Evolutionary conservation across 2,113 vertebrate species (phyloP).

Genomic region (Catharus bicknelli): DNA sequence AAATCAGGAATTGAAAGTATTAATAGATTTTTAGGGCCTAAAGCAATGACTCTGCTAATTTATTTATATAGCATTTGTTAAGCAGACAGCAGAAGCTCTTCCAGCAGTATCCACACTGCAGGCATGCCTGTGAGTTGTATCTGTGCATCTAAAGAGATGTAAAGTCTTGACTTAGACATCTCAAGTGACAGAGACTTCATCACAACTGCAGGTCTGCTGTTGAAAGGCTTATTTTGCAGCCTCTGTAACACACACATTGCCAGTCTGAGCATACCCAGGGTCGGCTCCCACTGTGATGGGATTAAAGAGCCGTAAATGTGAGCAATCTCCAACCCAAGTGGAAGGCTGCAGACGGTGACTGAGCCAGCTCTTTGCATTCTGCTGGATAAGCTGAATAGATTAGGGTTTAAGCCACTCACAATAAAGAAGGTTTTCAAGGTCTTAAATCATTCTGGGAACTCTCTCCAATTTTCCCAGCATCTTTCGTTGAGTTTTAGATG

Average conservation of each 20-base stretch:
- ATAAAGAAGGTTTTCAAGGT: background rate
- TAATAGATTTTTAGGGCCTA: slow-evolving; percentile 54
- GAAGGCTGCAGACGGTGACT: background rate
- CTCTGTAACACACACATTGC: background rate
- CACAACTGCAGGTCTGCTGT: slow-evolving; percentile 5
- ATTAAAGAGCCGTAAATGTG: slow-evolving; percentile 39
- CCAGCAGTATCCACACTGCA: background rate
- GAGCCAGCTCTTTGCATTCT: slow-evolving; percentile 21
- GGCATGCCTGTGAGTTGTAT: background rate
- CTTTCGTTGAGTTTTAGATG: background rate
- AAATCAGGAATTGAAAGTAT: slow-evolving; percentile 33
- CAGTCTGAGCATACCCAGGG: slow-evolving; percentile 6
- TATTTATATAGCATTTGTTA: slow-evolving; percentile 24
- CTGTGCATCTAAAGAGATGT: background rate
- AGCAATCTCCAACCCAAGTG: slow-evolving; percentile 41
- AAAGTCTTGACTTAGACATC: background rate
- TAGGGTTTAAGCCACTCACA: background rate
- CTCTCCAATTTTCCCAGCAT: background rate
- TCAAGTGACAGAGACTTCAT: background rate
- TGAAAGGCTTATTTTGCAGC: slow-evolving; percentile 28
- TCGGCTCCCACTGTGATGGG: background rate
- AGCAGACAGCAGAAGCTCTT: background rate
- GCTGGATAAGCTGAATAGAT: slow-evolving; percentile 26
- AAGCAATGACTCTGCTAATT: slow-evolving; percentile 40
- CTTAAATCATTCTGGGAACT: slow-evolving; percentile 7